Conservation (phyloP, 1,140 invertebrate species). For the Diprion similis region DNA sequence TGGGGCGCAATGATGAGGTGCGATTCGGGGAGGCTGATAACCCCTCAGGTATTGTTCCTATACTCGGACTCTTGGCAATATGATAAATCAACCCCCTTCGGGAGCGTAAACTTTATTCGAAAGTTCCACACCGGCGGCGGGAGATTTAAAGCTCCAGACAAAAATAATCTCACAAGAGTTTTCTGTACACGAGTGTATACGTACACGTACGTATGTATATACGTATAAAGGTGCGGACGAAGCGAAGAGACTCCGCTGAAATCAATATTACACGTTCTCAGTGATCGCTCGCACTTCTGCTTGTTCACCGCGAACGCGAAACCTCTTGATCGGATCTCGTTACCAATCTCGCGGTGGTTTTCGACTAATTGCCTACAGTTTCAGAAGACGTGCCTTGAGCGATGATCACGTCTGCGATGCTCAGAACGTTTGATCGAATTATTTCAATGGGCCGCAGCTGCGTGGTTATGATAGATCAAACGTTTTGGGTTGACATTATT, state of each 20-base stretch:
- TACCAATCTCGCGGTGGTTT: no score
- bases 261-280: no score
- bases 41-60: not conserved
- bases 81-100: not conserved
- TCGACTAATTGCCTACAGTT: no score
- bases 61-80: not conserved
- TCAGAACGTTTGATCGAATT: not conserved
- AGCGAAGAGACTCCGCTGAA: no score
- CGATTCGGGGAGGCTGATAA: not conserved
- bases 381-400: no score
- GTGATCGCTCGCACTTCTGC: no score
- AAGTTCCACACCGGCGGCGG: not conserved
- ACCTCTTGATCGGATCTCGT: no score
- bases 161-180: slow-evolving; percentile 6
- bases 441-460: not conserved
- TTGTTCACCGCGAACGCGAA: no score
- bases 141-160: not conserved
- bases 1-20: not conserved
- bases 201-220: no score
- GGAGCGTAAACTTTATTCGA: not conserved
- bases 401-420: no score
- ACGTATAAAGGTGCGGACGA: no score
- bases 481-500: not conserved
- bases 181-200: no score
- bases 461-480: not conserved